Evolutionary conservation across 2,888 invertebrate species (phyloP).

Genomic region (Electrophaes corylata): DNA sequence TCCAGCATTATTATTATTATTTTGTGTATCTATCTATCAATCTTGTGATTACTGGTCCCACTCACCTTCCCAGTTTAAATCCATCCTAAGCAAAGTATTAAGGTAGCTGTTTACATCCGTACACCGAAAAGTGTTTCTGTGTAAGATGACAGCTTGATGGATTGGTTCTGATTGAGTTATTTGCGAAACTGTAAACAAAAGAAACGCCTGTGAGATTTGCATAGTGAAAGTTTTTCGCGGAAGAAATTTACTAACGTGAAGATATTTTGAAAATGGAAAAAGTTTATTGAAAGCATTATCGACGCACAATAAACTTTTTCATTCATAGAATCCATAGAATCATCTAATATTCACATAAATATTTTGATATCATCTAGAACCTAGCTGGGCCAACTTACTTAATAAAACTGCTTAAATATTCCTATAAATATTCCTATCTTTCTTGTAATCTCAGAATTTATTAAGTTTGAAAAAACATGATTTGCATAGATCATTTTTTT

Average conservation of each 20-base stretch:
- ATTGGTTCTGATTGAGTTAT: slow-evolving; percentile 59
- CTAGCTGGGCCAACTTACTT: no score
- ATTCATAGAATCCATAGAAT: no score
- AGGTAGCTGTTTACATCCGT: slow-evolving; percentile 39
- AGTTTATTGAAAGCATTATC: slow-evolving; percentile 2
- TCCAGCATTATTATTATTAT: no score
- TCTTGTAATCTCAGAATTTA: no score
- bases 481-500: no score
- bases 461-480: no score
- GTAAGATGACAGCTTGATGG: slow-evolving; percentile 61
- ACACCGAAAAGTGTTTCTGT: slow-evolving; percentile 53
- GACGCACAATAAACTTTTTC: no score
- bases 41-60: slow-evolving; percentile 6
- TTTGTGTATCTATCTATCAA: no score
- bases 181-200: slow-evolving; percentile 47
- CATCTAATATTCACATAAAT: no score
- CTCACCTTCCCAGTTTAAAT: slow-evolving; percentile 42
- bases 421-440: no score
- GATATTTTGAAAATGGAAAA: slow-evolving; percentile 4
- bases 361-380: no score
- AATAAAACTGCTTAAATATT: no score
- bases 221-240: slow-evolving; percentile 34
- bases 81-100: slow-evolving; percentile 35
- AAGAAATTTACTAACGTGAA: neutral
- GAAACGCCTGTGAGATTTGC: slow-evolving; percentile 49